These are phyloP conservation scores for Datnioides undecimradiatus DNA, from an alignment of 2,113 vertebrate genomes.

Conservation along the genomic window DNA sequence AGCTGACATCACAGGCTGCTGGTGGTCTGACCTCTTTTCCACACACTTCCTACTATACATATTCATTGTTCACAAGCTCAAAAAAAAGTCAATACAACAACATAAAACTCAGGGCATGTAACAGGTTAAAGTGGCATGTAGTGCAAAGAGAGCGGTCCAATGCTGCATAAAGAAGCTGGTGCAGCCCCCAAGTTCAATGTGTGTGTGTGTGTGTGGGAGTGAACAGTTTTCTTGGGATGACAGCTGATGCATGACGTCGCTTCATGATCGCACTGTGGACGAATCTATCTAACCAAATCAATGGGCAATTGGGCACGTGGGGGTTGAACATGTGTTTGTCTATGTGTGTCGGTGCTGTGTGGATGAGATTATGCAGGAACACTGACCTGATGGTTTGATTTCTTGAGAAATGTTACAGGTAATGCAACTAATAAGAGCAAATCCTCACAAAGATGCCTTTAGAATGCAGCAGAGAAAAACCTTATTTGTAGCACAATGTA, in stretches of 20 bases:
- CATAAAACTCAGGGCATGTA: too few relatives aligned
- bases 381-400: background rate
- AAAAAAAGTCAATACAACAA: too few relatives aligned
- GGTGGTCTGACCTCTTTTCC: conserved; percentile 11
- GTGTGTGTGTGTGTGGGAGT: too few relatives aligned
- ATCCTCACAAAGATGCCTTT: background rate
- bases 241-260: conserved; percentile 38
- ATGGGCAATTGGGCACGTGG: background rate
- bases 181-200: too few relatives aligned
- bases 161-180: too few relatives aligned
- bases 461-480: background rate
- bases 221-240: too few relatives aligned
- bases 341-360: background rate
- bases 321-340: background rate
- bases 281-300: conserved; percentile 31
- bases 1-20: conserved; percentile 20
- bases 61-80: background rate
- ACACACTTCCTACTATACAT: background rate
- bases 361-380: conserved; percentile 2
- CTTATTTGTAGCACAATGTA: background rate
- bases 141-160: too few relatives aligned
- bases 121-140: too few relatives aligned
- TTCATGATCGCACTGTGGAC: conserved; percentile 10
- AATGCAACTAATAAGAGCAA: background rate
- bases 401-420: background rate